Conservation (phyloP, 2,888 invertebrate genomes). For the Halocaridina rubra region DNA sequence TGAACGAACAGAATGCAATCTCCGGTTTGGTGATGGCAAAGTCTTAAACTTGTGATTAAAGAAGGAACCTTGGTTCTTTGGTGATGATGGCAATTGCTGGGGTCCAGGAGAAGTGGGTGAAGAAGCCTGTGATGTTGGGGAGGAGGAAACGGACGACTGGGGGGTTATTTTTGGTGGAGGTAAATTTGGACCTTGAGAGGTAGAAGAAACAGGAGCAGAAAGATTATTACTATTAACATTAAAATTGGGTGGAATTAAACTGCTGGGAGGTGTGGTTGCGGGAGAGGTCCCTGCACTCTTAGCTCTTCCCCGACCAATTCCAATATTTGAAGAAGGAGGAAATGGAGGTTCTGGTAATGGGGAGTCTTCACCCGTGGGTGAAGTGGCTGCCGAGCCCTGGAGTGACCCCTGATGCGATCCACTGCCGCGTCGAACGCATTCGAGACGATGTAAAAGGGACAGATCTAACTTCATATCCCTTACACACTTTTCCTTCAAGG, state of each 20-base stretch:
- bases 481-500: constrained; percentile 60
- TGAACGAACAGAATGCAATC: constrained; percentile 70
- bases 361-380: constrained; percentile 65
- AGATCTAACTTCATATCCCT: constrained; percentile 62
- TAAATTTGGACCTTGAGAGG: constrained; percentile 9
- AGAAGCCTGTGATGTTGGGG: constrained; percentile 59
- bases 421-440: constrained; percentile 58
- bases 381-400: constrained; percentile 52
- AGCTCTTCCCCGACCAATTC: constrained; percentile 58
- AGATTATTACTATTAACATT: constrained; percentile 16
- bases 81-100: constrained; percentile 52
- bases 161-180: constrained; percentile 47
- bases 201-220: constrained; percentile 3
- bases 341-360: constrained; percentile 64
- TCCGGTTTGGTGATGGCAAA: constrained; percentile 73
- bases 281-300: constrained; percentile 64
- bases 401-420: constrained; percentile 52
- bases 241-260: constrained; percentile 23
- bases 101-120: constrained; percentile 62
- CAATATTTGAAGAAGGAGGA: constrained; percentile 64
- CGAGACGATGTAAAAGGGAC: constrained; percentile 58
- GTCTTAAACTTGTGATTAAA: constrained; percentile 60
- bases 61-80: constrained; percentile 52
- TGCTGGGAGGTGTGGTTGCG: constrained; percentile 63
- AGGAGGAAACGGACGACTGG: constrained; percentile 61